Evolutionary conservation across 1,140 invertebrate species (phyloP), one percentile per base, ranked within the genome.

Genomic region (Kradibia gibbosae): DNA sequence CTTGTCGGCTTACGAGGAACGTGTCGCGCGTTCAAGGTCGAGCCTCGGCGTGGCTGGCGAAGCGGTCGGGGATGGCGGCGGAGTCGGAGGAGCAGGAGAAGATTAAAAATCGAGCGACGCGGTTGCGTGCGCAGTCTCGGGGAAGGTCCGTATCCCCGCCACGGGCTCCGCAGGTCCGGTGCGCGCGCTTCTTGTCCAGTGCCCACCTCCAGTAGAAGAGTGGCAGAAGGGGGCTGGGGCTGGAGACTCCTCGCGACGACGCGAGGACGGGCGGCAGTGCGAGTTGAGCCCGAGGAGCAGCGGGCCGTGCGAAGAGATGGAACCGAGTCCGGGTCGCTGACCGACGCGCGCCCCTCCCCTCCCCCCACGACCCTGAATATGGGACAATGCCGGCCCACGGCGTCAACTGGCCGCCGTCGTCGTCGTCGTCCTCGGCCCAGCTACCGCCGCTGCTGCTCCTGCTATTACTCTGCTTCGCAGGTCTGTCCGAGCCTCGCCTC

Each of bases 311-410:
- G 70, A 72, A n/a, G 70, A 28, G 22, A 60, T 78, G 39, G 20
- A 55, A 36, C 53, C 25, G 53, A 39, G 28, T 1, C 50, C 53
- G 53, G 53, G 28, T 20, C 13, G 31, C 45, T 55, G 67, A 62
- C 57, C 25, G 50, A 22, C 2, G 67, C 34, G 36, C 10, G 25
- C 78, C 79, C 81, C 83, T n/a, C n/a, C n/a, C n/a, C n/a, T n/a
- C n/a, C n/a, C n/a, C n/a, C n/a, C n/a, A n/a, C n/a, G n/a, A n/a
- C n/a, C n/a, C n/a, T n/a, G 88, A 89, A 88, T 89, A 89, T 89
- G 88, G 88, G 84, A 89, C 86, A 86, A 89, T 89, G 88, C 85
- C 85, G 79, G 85, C 75, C 75, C 86, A 84, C 81, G 86, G 80
- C 83, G 84, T 84, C 81, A 83, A 86, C 53, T 15, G 53, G 28